Conservation (phyloP, 2,797 vertebrate genomes). For the Coregonus suidteri region DNA sequence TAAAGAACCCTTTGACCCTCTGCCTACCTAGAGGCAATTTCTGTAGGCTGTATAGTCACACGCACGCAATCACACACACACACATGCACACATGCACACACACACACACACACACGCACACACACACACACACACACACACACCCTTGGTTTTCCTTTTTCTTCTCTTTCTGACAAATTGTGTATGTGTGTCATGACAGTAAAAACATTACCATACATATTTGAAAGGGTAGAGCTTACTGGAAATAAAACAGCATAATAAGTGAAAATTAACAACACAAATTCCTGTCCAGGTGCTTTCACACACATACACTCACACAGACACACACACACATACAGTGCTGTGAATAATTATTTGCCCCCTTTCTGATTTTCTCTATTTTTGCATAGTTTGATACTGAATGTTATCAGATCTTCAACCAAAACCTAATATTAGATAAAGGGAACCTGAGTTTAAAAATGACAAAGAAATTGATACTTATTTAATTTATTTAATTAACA, state of each 20-base stretch:
- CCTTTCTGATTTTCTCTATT: no score
- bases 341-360: no score
- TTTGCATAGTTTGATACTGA: no score
- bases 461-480: no score
- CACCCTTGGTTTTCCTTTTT: background rate
- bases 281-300: constrained; percentile 10
- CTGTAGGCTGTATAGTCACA: background rate
- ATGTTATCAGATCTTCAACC: no score
- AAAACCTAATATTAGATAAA: no score
- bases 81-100: no score
- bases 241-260: background rate
- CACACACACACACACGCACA: no score
- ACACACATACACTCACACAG: constrained; percentile 64
- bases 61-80: no score
- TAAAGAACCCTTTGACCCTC: background rate
- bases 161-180: background rate
- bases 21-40: background rate
- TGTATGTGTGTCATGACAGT: background rate
- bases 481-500: no score
- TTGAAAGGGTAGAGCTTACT: background rate
- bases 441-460: no score
- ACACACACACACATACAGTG: constrained; percentile 10
- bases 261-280: background rate
- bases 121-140: no score
- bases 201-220: background rate